Base-by-base conservation (phyloP, 1,140 invertebrate genomes). In the Maniola jurtina region DNA sequence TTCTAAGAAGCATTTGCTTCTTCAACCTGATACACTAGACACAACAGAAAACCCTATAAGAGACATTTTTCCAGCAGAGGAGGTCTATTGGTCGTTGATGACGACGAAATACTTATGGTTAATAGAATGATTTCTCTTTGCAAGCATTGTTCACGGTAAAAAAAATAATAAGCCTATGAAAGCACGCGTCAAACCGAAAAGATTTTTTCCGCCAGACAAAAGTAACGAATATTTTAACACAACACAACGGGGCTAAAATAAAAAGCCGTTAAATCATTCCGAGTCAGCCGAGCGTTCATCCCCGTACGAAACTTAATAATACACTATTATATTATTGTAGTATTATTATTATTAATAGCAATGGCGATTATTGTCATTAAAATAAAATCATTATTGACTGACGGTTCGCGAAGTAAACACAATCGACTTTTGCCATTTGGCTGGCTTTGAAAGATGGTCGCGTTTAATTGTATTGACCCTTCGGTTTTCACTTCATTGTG, bases 361-460 rank as follows among this genome's bases (percentile, higher is more conserved):
- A 79, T 79, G 64, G 50, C 48, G 58, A 61, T 66, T 66, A 66
- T 66, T 66, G 64, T 66, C 76, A 83, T 84, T 83, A 85, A 83
- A 84, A 82, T 84, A 79, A 76, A 81, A 83, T 83, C 79, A 83
- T 87, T 87, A 84, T 81, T 69, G 75, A 70, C 70, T 40, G 80
- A 71, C 83, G 83, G 84, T 84, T 84, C 73, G 71, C 70, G 66
- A 78, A 79, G 57, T 83, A 83, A 86, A 84, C 77, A 89, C 85
- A 88, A 89, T 89, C 78, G 81, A 88, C 83, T 88, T 82, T 89
- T 89, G 80, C 83, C 83, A 80, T 82, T 84, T 76, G 78, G 83
- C 50, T 87, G 86, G 58, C 50, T 55, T 56, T 55, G 47, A 42
- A 63, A 38, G 61, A 63, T 52, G 48, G 48, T 9, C 48, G 48